Conservation (phyloP, 2,113 vertebrate species). For the Anoplopoma fimbria region DNA sequence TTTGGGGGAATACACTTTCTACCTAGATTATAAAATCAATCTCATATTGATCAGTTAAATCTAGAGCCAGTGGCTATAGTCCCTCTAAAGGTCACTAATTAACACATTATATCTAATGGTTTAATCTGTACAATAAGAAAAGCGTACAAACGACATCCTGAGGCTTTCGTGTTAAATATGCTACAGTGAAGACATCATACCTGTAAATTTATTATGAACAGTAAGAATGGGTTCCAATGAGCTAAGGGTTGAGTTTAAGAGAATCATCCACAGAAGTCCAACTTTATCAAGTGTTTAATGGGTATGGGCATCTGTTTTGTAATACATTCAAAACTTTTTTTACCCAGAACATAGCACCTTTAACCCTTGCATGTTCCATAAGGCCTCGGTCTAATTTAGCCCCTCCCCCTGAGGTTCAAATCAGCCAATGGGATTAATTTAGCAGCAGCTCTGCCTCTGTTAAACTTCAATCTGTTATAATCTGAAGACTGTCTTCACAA, state of each 20-base stretch:
- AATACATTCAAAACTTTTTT: background rate
- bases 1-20: background rate
- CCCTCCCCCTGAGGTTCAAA: background rate
- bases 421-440: constrained; percentile 28
- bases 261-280: background rate
- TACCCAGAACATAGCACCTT: background rate
- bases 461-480: constrained; percentile 11
- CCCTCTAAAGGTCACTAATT: background rate
- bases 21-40: background rate
- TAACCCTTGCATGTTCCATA: background rate
- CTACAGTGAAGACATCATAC: background rate
- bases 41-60: background rate
- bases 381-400: background rate
- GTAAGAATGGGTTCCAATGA: too few relatives aligned
- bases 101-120: background rate
- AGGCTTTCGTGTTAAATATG: background rate
- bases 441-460: constrained; percentile 2
- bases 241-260: background rate
- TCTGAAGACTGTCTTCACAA: constrained; percentile 24
- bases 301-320: background rate
- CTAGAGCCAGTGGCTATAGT: background rate
- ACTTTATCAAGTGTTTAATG: background rate
- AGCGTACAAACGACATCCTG: background rate
- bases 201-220: too few relatives aligned
- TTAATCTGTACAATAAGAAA: background rate